Base-by-base conservation (phyloP, 2,113 vertebrate species). In the Connochaetes taurinus region DNA sequence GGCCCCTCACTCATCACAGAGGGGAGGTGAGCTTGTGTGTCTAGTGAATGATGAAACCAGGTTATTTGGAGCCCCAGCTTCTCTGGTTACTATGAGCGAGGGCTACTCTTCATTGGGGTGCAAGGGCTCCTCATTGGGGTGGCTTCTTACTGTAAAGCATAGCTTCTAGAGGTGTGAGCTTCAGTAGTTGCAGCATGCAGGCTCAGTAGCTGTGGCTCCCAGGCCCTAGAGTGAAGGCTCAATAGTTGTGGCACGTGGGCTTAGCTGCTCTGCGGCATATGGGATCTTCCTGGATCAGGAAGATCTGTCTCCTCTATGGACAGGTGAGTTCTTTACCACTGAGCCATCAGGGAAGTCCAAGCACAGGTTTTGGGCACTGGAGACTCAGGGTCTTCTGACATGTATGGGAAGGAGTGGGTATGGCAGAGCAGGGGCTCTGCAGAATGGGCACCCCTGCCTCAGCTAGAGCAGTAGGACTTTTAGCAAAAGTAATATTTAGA, bases 341-440 rank as follows among this genome's bases (percentile, higher is more conserved):
- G n/a, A 71, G n/a, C 67, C n/a, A 40, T 71, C n/a, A 71, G 67
- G 67, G 67, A 71, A 74, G 64, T 40, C 67, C 67, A 23, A 6
- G 1, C 67, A 40, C n/a, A 19, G 64, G 45, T n/a, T 83, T 71
- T 40, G 87, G 52, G 55, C 29, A 7, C 11, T 4, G n/a, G 52
- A 12, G 25, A 53, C 64, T 27, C 10, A 21, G 83, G 1, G 4
- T 33, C 53, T 53, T 29, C 40, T 2, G 60, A 40, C 52, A 23
- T 11, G 5, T 7, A 0, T 6, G 45, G n/a, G 19, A 23, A 19
- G 27, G 33, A 25, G 5, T 0, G 3, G 40, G 7, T 21, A 16
- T 0, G 45, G 36, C 19, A 29, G 8, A 1, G 2, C 21, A 23
- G 6, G 1, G 7, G 7, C 2, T 31, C 8, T 57, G 19, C 29